Evolutionary conservation across 2,113 vertebrate genomes (phyloP).

Genomic region (Python bivittatus): DNA sequence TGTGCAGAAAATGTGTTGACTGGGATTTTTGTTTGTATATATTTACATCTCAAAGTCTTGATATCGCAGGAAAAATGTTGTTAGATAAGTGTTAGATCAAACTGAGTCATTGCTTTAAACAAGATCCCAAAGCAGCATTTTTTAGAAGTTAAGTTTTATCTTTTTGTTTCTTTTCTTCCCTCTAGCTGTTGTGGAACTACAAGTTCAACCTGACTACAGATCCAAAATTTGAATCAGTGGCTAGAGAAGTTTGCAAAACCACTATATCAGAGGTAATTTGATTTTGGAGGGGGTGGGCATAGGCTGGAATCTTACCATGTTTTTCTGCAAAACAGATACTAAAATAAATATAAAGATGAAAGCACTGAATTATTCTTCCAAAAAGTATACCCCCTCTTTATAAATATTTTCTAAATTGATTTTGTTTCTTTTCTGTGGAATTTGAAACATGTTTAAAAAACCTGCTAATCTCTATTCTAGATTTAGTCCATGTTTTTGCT

Average conservation of each 20-base stretch:
- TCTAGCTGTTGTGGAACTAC: constrained; percentile 88
- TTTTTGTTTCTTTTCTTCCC: not conserved
- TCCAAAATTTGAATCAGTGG: constrained; percentile 95
- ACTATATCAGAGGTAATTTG: constrained; percentile 87
- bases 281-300: not conserved
- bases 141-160: not conserved
- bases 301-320: no score
- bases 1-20: not conserved
- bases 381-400: not conserved
- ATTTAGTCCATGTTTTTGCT: not conserved
- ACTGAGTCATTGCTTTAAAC: constrained; percentile 15
- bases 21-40: not conserved
- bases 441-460: not conserved
- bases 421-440: not conserved
- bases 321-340: not conserved
- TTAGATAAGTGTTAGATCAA: not conserved
- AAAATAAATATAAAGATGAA: not conserved
- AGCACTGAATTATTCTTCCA: not conserved
- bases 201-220: constrained; percentile 95
- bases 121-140: constrained; percentile 1
- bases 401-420: not conserved
- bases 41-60: not conserved
- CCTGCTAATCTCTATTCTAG: not conserved
- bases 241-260: constrained; percentile 92
- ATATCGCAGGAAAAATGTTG: not conserved